Base-by-base conservation (phyloP, 1,140 invertebrate species). In the Apis laboriosa region DNA sequence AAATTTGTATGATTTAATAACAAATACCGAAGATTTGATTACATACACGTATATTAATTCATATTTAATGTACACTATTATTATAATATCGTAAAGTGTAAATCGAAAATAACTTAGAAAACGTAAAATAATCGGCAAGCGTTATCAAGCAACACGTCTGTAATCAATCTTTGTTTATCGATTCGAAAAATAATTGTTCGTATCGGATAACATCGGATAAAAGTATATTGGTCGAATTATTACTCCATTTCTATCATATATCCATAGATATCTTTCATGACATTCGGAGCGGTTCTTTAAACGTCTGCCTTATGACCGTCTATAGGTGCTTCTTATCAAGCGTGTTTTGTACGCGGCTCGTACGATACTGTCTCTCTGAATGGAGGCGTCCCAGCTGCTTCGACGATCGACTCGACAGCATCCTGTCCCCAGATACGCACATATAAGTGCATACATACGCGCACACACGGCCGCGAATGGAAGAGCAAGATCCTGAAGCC, bases 351-450 rank as follows among this genome's bases (percentile, higher is more conserved):
- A 90, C 85, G 84, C 84, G 70, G 74, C 88, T 89, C 87, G 79
- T 89, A 89, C 77, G 89, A 90, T 72, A 67, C 80, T 83, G 81
- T 70, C 77, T 51, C 74, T 82, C 80, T 89, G 90, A 91, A 92
- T 92, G 87, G 89, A 90, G 84, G 83, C 88, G 83, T 84, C 77
- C 63, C 85, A 80, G 73, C 67, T 80, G 84, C 85, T 86, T 87
- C 88, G 89, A 91, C 90, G 91, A 92, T 92, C 88, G 80, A 90
- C 90, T 89, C 89, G 86, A 90, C 89, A 88, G 84, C 85, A 88
- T 89, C 86, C 81, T 88, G 86, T 81, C 77, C 71, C 58, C 66
- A 87, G 74, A 67, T 68, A 74, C 76, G 19, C 75, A 60, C 77
- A 51, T 75, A 67, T 67, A 80, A 43, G 34, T 67, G 66, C 80